Evolutionary conservation across 1,140 invertebrate species (phyloP), one percentile per base, ranked within the genome.

Genomic region (Yoshiicerus persimilis): DNA sequence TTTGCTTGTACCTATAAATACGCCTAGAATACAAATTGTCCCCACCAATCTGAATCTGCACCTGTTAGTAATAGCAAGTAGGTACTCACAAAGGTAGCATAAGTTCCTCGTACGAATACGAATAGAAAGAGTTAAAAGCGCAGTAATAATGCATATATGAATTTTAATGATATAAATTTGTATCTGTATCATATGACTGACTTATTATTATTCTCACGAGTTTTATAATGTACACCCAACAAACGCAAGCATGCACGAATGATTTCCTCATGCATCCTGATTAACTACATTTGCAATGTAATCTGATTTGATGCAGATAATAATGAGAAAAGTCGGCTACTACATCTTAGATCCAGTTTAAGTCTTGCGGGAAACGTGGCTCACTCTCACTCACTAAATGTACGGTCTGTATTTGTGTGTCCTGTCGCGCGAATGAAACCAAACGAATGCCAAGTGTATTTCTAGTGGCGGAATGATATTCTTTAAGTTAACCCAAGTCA

Each of bases 311-410:
- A 56, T 56, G 32, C 11, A 80, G 41, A 85, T 85, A 56, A 62
- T 47, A 62, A 85, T 85, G 83, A 85, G 83, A 32, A 85, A 85
- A 85, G 83, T 56, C 38, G 56, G 47, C 83, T 36, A 85, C 83
- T 36, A 85, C 20, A 85, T 85, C 75, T 80, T 80, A 80, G 20
- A 38, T 56, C 47, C 47, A 56, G 47, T 34, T 34, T 80, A 80
- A 80, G 75, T 34, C 32, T 11, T 36, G 9, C 20, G 75, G 32
- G 30, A 36, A 36, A 20, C 34, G 32, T 80, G 32, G 66, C 47
- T 56, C 64, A 64, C 47, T 56, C 64, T 20, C 1, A 66, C 0
- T 23, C 64, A 27, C 27, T 27, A 30, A n/a, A 70, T 16, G 27
- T 25, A 70, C 25, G 23, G 4, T n/a, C n/a, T 66, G 62, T 66